A percentile compares a stretch with the other conserved stretches of the same genome.
Conservation (phyloP, 2,797 vertebrate genomes). For the Gadopsis marmoratus region DNA sequence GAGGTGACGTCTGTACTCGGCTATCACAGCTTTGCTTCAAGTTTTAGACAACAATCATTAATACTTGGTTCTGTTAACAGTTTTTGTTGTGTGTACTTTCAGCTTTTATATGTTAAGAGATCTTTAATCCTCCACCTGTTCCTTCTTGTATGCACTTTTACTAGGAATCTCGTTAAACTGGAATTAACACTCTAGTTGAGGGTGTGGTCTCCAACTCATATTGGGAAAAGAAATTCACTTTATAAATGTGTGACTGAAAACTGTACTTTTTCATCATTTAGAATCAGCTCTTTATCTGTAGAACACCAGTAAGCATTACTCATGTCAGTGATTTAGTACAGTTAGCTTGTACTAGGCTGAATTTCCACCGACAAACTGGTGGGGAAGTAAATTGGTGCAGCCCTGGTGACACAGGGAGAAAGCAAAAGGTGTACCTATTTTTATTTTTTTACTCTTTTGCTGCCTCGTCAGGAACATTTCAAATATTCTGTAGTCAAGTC, state of each 20-base stretch:
- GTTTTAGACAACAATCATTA: background rate
- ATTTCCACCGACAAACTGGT: background rate
- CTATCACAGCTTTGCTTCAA: background rate
- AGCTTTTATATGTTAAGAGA: background rate
- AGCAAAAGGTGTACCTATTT: background rate
- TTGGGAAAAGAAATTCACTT: background rate
- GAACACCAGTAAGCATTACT: background rate
- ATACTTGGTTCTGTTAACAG: background rate
- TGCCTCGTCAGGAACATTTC: constrained; percentile 27
- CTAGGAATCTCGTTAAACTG: constrained; percentile 11
- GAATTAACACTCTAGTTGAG: background rate
- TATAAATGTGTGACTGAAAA: background rate
- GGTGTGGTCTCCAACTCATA: background rate
- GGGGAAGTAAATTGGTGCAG: constrained; percentile 20
- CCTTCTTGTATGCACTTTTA: background rate
- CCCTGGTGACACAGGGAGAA: background rate
- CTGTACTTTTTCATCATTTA: background rate
- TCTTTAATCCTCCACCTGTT: background rate
- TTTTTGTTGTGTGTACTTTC: background rate
- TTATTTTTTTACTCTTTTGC: background rate
- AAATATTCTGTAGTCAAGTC: constrained; percentile 1
- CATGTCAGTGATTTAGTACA: background rate
- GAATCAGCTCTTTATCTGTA: background rate
- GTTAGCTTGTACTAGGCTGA: background rate
- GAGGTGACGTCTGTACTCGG: background rate